Evolutionary conservation across 2,797 vertebrate species (phyloP).

Genomic region (Siniperca obscura): DNA sequence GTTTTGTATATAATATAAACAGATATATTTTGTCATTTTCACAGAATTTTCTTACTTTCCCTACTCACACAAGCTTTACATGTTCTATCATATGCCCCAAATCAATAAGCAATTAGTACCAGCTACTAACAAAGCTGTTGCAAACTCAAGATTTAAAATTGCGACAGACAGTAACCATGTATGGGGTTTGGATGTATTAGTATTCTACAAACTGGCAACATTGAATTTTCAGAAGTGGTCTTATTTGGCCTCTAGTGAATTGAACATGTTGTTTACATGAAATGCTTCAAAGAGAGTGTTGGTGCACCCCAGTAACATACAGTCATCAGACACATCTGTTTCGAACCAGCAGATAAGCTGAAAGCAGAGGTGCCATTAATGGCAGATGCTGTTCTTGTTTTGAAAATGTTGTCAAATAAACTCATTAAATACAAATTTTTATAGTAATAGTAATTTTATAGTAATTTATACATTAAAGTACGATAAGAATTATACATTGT

Average conservation of each 20-base stretch:
- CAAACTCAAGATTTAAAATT: slow-evolving; percentile 23
- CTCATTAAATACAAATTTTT: neutral
- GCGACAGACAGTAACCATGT: slow-evolving; percentile 14
- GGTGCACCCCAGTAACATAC: slow-evolving; percentile 32
- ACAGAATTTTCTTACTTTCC: neutral
- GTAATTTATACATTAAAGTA: slow-evolving; percentile 1
- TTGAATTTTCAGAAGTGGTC: slow-evolving; percentile 32
- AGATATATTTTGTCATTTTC: neutral
- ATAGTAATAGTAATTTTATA: neutral
- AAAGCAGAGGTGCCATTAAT: slow-evolving; percentile 3
- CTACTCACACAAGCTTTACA: neutral
- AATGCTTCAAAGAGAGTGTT: slow-evolving; percentile 49
- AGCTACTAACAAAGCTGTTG: slow-evolving; percentile 35
- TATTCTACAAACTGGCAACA: slow-evolving; percentile 34
- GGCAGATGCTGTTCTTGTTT: slow-evolving; percentile 19
- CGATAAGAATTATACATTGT: neutral
- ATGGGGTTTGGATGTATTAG: slow-evolving; percentile 30
- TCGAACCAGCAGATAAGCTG: slow-evolving; percentile 29
- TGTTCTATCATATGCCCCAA: slow-evolving; percentile 3
- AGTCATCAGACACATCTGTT: neutral
- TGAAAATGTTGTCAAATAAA: slow-evolving; percentile 8
- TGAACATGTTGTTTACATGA: slow-evolving; percentile 68
- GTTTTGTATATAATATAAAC: neutral
- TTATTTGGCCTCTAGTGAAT: slow-evolving; percentile 54
- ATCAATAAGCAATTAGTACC: slow-evolving; percentile 22